Evolutionary conservation across 2,888 invertebrate genomes (phyloP).

Genomic region (Andrena trimmerana): DNA sequence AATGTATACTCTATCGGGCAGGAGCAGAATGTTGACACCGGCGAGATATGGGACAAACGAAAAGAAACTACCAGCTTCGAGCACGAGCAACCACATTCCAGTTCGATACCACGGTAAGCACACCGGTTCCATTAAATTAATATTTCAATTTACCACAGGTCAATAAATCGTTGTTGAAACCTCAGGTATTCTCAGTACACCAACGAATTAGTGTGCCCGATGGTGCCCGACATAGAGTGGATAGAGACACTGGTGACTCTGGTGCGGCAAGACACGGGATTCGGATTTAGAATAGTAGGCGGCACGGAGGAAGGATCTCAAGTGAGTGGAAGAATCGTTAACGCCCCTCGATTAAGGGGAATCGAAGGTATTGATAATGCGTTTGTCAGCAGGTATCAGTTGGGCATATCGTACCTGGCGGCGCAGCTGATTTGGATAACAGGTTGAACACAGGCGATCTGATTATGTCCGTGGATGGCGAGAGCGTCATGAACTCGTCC

Average conservation of each 20-base stretch:
- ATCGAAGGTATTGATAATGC: conserved; percentile 65
- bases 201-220: conserved; percentile 82
- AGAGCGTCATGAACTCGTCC: conserved; percentile 93
- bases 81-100: conserved; percentile 87
- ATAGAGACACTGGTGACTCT: conserved; percentile 92
- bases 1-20: conserved; percentile 82
- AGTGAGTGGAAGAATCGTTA: conserved; percentile 85
- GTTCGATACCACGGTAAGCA: conserved; percentile 83
- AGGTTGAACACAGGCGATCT: conserved; percentile 96
- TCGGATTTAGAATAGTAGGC: conserved; percentile 99
- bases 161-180: conserved; percentile 14
- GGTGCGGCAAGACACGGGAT: conserved; percentile 96
- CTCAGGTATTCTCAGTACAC: conserved; percentile 82
- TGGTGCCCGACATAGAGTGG: conserved; percentile 84
- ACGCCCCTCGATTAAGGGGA: conserved; percentile 24
- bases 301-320: conserved; percentile 99
- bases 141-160: not conserved
- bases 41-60: conserved; percentile 84
- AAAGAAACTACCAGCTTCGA: conserved; percentile 89
- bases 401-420: conserved; percentile 98
- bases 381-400: conserved; percentile 91
- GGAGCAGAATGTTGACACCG: conserved; percentile 84
- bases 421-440: conserved; percentile 96
- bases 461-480: conserved; percentile 96
- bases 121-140: conserved; percentile 8